Evolutionary conservation across 1,140 invertebrate species (phyloP).

Genomic region (Trachymyrmex septentrionalis): DNA sequence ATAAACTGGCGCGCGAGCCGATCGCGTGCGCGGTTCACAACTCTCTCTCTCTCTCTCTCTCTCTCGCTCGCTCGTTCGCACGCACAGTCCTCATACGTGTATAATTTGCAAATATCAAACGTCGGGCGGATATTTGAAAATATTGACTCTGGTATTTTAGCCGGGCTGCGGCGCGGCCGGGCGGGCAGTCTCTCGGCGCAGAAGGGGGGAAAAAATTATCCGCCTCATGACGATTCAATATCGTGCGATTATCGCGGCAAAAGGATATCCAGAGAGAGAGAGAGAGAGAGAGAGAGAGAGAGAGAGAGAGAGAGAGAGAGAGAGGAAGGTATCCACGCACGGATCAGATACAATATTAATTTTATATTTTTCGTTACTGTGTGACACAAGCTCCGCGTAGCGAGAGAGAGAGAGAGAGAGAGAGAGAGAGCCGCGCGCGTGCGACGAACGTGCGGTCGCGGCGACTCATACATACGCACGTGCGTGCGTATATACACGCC

Average conservation of each 20-base stretch:
- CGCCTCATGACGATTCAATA: conserved; percentile 69
- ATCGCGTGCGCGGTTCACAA: not conserved
- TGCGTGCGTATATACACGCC: conserved; percentile 45
- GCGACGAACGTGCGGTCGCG: conserved; percentile 19
- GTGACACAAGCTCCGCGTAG: conserved; percentile 4
- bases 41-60: not conserved
- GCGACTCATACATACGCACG: not conserved
- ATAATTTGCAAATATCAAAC: conserved; percentile 74
- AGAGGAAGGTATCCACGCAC: conserved; percentile 1
- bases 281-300: not conserved
- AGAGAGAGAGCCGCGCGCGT: not conserved
- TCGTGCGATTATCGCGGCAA: conserved; percentile 69
- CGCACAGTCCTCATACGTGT: conserved; percentile 27
- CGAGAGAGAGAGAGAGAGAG: not conserved
- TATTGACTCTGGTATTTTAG: conserved; percentile 66
- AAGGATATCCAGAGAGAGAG: conserved; percentile 55
- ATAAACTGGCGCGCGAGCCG: conserved; percentile 59
- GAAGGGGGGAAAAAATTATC: conserved; percentile 56
- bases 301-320: conserved; percentile 21
- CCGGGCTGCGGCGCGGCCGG: conserved; percentile 10
- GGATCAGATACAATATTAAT: conserved; percentile 74
- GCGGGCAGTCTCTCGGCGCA: conserved; percentile 28
- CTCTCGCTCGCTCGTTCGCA: not conserved
- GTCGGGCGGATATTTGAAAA: conserved; percentile 61
- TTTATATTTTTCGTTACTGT: conserved; percentile 68